Evolutionary conservation across 2,888 invertebrate species (phyloP), one percentile per base, ranked within the genome.

Genomic region (Chymomyza fuscimana): DNA sequence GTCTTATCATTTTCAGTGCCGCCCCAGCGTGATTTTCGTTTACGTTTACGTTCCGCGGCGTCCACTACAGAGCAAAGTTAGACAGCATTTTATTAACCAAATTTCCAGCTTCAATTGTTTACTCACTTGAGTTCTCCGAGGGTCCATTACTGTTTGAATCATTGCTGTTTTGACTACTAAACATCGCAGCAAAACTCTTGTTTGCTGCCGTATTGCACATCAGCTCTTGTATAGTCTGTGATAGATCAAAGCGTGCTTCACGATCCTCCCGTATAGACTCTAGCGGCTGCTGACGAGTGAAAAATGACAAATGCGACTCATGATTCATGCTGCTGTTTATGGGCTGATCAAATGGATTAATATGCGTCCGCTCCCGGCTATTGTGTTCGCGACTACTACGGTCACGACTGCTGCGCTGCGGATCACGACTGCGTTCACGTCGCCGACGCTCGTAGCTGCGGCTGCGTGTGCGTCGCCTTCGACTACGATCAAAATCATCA

Each of bases 1-100:
- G 98, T 97, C 93, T 99, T 99, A 92, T 98, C 98, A 91, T 97
- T 96, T 92, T 98, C 98, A 82, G 95, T 95, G 86, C 97, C 97
- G 89, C 96, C 96, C 97, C 98, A 98, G 88, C 98, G 94, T 65
- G 97, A 96, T 78, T 95, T 95, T 73, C 95, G 95, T 79, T 88
- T 88, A 0, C 88, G 86, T 59, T 89, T 90, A 5, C 90, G 88
- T 46, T 90, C 90, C 19, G 84, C 81, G 15, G 84, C 90, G 63
- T 90, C 91, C 74, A 81, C 89, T 90, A 60, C 2, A 81, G 82
- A 10, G 64, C 3, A 58, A 9, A 16, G 12, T 16, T 40, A 58
- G 4, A 61, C 12, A 66, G 22, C 50, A 15, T 65, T 12, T 7
- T 40, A 15, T 16, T 16, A 36, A 22, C 46, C 7, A 22, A 51